Conservation (phyloP, 2,113 vertebrate genomes). For the Clarias gariepinus region DNA sequence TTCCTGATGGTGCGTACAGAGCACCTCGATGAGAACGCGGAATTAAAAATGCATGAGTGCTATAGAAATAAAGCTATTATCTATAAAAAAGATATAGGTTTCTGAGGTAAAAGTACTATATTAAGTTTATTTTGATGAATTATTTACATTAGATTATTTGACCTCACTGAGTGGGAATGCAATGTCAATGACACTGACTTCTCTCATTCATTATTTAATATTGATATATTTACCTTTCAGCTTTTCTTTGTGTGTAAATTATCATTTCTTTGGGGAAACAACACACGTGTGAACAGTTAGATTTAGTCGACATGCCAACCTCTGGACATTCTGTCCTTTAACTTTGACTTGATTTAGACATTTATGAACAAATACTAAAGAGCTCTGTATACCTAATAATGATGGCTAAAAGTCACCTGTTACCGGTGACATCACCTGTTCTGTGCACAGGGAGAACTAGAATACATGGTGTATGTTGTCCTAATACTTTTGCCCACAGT, state of each 20-base stretch:
- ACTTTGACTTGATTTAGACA: neutral
- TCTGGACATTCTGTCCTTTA: neutral
- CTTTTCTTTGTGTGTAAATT: neutral
- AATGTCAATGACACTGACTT: too few relatives aligned
- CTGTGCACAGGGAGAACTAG: too few relatives aligned
- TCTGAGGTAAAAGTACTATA: conserved; percentile 17
- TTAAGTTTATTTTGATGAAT: neutral
- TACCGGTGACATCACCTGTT: too few relatives aligned
- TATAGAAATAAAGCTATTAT: conserved; percentile 41
- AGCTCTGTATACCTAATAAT: neutral
- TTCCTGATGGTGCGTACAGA: conserved; percentile 2
- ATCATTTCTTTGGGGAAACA: neutral
- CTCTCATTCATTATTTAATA: neutral
- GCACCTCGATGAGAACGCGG: neutral
- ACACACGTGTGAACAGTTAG: neutral
- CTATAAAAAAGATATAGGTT: conserved; percentile 33
- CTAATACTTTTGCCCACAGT: too few relatives aligned
- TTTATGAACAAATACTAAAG: neutral
- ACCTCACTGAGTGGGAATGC: neutral
- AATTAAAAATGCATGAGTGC: conserved; percentile 20
- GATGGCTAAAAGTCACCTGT: too few relatives aligned
- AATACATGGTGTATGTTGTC: too few relatives aligned
- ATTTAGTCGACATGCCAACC: neutral
- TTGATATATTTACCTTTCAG: neutral
- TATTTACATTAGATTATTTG: conserved; percentile 15